Conservation (phyloP, 2,888 invertebrate species). For the Morpho deidamia region DNA sequence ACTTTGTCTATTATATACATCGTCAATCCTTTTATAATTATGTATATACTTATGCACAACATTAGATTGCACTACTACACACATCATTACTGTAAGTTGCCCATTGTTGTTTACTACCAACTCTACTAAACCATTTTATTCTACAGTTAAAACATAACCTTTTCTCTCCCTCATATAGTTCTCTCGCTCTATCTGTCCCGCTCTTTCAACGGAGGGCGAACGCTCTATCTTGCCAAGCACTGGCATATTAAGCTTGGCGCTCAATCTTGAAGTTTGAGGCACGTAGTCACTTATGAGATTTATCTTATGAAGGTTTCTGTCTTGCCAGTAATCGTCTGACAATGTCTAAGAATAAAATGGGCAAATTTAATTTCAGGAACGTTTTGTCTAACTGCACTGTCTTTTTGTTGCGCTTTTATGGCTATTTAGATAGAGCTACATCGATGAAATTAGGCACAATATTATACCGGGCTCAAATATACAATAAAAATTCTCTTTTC, state of each 20-base stretch:
- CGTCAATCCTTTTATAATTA: too few species aligned
- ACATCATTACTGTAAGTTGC: too few species aligned
- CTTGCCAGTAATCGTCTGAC: slow-evolving; percentile 52
- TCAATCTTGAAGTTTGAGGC: slow-evolving; percentile 36
- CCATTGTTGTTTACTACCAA: not conserved
- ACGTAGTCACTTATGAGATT: slow-evolving; percentile 45
- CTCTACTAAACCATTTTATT: not conserved
- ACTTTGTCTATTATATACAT: too few species aligned
- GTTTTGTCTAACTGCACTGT: too few species aligned
- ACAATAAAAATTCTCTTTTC: too few species aligned
- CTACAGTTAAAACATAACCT: slow-evolving; percentile 38
- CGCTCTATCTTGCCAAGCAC: slow-evolving; percentile 44
- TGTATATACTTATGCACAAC: too few species aligned
- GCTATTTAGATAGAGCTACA: too few species aligned
- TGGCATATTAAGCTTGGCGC: slow-evolving; percentile 41
- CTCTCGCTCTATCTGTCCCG: slow-evolving; percentile 52
- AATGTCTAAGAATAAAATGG: slow-evolving; percentile 25
- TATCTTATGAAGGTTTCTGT: slow-evolving; percentile 36
- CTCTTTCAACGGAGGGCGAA: slow-evolving; percentile 54
- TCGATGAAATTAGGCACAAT: too few species aligned
- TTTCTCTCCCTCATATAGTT: slow-evolving; percentile 52
- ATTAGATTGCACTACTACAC: too few species aligned
- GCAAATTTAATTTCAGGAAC: not conserved
- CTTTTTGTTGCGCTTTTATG: too few species aligned
- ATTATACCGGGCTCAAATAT: too few species aligned